Evolutionary conservation across 2,797 vertebrate species (phyloP), one percentile per base, ranked within the genome.

Genomic region (Poeciliopsis paucimaculata): DNA sequence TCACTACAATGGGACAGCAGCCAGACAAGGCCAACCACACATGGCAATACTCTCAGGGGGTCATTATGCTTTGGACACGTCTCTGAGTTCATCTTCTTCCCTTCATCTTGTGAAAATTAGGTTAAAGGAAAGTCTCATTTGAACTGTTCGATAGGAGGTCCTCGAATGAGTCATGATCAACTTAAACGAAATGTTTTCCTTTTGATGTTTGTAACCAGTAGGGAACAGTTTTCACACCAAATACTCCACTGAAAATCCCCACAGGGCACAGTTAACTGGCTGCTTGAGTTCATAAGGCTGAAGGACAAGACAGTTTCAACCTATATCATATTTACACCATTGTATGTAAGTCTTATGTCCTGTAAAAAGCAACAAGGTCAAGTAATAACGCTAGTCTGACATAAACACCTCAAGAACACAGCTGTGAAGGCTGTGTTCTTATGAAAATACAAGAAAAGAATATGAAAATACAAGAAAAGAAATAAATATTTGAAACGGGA

Each of bases 11-110:
- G 83, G 90, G 89, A 90, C 89, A 77, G 84, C 87, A 89, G 86
- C 89, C 92, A 92, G 90, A 90, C 90, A 84, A 86, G 90, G 75
- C 80, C 80, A 70, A 13, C 83, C 87, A 93, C 93, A 94, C 93
- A 95, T 94, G 93, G 94, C 87, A 94, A 82, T 88, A 89, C 89
- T 96, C 92, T 92, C 80, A 81, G 88, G 80, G 41, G 86, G 84
- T 84, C 71, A 92, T 91, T 91, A 90, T 49, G 84, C 84, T 86
- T 88, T 53, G 84, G 77, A 45, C 77, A 75, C 68, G 15, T 84
- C 77, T 90, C 83, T 80, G 82, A 77, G 86, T 90, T 92, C 91
- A 83, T 92, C 91, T 76, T 88, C 87, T 78, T 71, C 87, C 89
- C 91, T 95, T 94, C 90, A 95, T 94, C 92, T 93, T 89, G 60